Evolutionary conservation across 2,113 vertebrate genomes (phyloP), one percentile per base, ranked within the genome.

Genomic region (Cyphomyrus plagiostoma): DNA sequence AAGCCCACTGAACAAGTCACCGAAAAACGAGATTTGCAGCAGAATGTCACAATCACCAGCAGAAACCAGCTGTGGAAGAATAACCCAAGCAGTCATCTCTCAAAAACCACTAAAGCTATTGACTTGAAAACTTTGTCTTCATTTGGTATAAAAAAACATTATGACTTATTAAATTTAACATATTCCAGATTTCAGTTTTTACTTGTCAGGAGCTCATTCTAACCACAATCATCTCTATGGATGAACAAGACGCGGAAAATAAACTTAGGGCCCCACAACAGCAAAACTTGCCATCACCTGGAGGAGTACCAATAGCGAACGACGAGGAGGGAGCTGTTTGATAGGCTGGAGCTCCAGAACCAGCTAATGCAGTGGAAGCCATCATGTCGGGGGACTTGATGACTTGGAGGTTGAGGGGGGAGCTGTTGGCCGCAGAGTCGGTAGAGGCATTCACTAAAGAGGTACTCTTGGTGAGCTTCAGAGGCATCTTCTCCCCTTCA

Each of bases 401-500:
- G 91, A 96, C 94, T 94, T 97, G 96, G 91, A 97, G 95, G 92
- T 96, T 97, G 66, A 97, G 96, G 0, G 96, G 95, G 35, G 96
- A 95, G 53, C 95, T 93, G 92, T 94, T 95, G 92, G 94, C 93
- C 87, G 96, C 94, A 19, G 94, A 94, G 91, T 95, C 95, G 62
- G 94, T 91, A 88, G 96, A 91, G 90, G 93, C 94, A 45, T 93
- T 88, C 90, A 94, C 84, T 91, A 96, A 95, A 48, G 95, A 94
- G 80, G 95, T 74, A 11, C 93, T 94, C 95, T 97, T 96, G 90
- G 91, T 94, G 90, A 94, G 91, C 92, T 96, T 97, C 91, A 94
- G 92, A 8, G 93, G 92, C 70, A 94, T 92, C 94, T 95, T 96
- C 90, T 98, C 97, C 92, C 96, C 95, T 86, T 97, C 96, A 0